Evolutionary conservation across 1,140 invertebrate genomes (phyloP), one percentile per base, ranked within the genome.

Genomic region (Planococcus citri): DNA sequence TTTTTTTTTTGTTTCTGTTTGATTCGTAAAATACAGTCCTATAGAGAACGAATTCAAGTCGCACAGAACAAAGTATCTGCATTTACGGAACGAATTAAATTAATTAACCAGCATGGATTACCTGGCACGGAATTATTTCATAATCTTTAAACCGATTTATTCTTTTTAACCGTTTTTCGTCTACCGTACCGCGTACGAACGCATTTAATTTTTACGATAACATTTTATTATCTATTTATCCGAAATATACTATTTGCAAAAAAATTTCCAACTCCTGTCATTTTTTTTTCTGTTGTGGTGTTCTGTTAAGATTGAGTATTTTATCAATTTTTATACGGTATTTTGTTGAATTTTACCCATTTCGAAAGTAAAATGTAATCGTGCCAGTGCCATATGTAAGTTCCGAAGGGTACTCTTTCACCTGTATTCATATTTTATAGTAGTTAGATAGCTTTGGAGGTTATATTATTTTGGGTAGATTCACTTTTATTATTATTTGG

Each of bases 41-140:
- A 84, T 84, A 87, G 87, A 78, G 91, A 94, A 79, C 85, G 84
- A 80, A 87, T 92, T 73, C 90, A 89, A 79, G 85, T 84, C 74
- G 84, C 94, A 75, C 90, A 94, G 79, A 90, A 86, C 83, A 93
- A 92, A 84, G 90, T 94, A 75, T 85, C 87, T 75, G 87, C 89
- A 79, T 87, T 89, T 73, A 87, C 87, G 77, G 91, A 94, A 80
- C 87, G 91, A 76, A 89, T 92, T 74, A 94, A 93, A 80, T 81
- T 92, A 70, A 81, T 95, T 75, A 82, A 89, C 77, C 88, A 92
- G 80, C 87, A 89, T 76, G 91, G 90, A 78, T 86, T 83, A 73
- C 90, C 90, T 71, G 90, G 60, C 60, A 91, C 78, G 82, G 85
- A 73, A 87, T 89, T 73, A 64, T 64, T 64, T 64, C 60, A 27